A percentile compares a stretch with the other conserved stretches of the same genome.
Evolutionary conservation across 2,888 invertebrate genomes (phyloP).

Genomic region (Chaetogeoica ovagalla): DNA sequence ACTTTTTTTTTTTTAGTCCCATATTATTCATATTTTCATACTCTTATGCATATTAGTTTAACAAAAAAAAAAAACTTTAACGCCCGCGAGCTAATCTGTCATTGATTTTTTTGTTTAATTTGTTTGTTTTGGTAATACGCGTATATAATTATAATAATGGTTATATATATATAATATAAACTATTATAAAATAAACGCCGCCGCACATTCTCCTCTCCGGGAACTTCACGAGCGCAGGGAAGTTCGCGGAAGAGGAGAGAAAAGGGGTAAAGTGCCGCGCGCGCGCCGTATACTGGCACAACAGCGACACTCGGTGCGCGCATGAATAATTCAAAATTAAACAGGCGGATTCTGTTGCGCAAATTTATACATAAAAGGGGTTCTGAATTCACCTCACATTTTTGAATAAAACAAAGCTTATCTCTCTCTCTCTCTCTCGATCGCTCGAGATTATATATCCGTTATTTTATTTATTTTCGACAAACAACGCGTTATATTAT

Average conservation of each 20-base stretch:
- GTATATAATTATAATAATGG: background rate
- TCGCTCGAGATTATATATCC: background rate
- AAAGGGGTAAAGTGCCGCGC: slow-evolving; percentile 29
- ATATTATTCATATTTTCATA: too few relatives aligned
- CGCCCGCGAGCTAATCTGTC: background rate
- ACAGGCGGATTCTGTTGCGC: slow-evolving; percentile 27
- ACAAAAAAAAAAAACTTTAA: too few relatives aligned
- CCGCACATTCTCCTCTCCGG: background rate
- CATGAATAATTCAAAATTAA: slow-evolving; percentile 46
- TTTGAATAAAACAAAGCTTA: slow-evolving; percentile 32
- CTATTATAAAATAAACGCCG: slow-evolving; percentile 13
- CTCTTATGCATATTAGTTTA: too few relatives aligned
- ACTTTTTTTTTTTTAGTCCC: too few relatives aligned
- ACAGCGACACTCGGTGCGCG: slow-evolving; percentile 2
- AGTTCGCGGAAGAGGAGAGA: background rate
- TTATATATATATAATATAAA: background rate
- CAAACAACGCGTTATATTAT: background rate
- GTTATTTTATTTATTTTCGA: slow-evolving; percentile 9
- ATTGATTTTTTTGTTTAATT: slow-evolving; percentile 19
- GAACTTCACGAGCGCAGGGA: background rate
- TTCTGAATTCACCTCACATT: slow-evolving; percentile 13
- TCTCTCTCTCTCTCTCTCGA: background rate
- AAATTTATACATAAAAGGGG: slow-evolving; percentile 15
- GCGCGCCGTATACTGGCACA: too few relatives aligned
- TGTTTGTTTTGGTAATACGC: background rate